Percentiles rank a stretch among this genome's conserved stretches.
Conservation (phyloP, 1,140 invertebrate genomes). For the Drosophila ficusphila region DNA sequence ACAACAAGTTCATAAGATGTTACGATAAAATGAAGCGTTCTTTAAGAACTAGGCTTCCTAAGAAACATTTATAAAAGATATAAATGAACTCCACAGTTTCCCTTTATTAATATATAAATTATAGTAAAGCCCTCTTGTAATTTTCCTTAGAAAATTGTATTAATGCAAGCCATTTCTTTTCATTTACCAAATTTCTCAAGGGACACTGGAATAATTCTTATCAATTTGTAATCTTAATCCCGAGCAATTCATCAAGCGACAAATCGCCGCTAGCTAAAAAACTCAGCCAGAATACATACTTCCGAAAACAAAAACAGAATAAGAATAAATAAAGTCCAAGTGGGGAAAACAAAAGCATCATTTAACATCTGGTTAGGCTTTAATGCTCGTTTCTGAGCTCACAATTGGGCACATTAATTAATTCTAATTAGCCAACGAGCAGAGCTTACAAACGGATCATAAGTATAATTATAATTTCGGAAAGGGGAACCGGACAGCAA, state of each 20-base stretch:
- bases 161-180: neutral
- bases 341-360: constrained; percentile 22
- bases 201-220: constrained; percentile 30
- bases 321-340: constrained; percentile 22
- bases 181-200: constrained; percentile 20
- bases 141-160: neutral
- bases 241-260: constrained; percentile 31
- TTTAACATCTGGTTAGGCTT: constrained; percentile 66
- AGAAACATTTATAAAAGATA: too few relatives aligned
- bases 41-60: too few relatives aligned
- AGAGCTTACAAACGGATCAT: constrained; percentile 29
- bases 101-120: too few relatives aligned
- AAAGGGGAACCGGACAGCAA: constrained; percentile 6
- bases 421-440: constrained; percentile 62
- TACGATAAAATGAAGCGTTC: too few relatives aligned
- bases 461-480: constrained; percentile 49
- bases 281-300: constrained; percentile 1
- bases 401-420: constrained; percentile 63
- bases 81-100: too few relatives aligned
- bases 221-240: constrained; percentile 50
- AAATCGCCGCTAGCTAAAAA: constrained; percentile 19
- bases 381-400: constrained; percentile 6
- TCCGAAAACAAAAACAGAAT: constrained; percentile 32
- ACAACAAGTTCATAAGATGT: too few relatives aligned
- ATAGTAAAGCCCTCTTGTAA: too few relatives aligned